A percentile compares a stretch with the other conserved stretches of the same genome.
Evolutionary conservation across 2,888 invertebrate species (phyloP).

Genomic region (Caenorhabditis sinica): DNA sequence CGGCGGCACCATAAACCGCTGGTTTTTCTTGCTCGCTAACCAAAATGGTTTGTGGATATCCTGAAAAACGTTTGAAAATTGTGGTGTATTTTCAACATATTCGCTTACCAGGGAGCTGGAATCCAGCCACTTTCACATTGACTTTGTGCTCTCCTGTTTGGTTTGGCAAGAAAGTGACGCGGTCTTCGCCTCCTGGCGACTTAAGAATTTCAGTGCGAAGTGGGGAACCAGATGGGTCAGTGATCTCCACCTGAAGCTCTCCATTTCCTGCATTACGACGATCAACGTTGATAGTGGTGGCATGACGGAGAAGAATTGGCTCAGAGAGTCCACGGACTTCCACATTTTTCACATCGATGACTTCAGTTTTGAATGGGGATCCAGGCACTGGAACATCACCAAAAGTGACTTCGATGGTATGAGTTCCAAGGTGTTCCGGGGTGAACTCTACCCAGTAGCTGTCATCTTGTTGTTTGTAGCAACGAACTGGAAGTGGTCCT

Average conservation of each 20-base stretch:
- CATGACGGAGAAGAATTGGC: slow-evolving; percentile 75
- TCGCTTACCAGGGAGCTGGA: slow-evolving; percentile 78
- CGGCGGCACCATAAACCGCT: slow-evolving; percentile 85
- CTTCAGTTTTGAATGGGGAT: slow-evolving; percentile 94
- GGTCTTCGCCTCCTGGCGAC: slow-evolving; percentile 77
- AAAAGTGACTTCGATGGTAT: slow-evolving; percentile 92
- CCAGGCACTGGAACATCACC: slow-evolving; percentile 90
- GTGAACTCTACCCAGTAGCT: slow-evolving; percentile 93
- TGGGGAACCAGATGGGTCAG: slow-evolving; percentile 79
- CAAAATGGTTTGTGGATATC: slow-evolving; percentile 74
- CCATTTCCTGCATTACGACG: slow-evolving; percentile 81
- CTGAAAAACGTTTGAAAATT: slow-evolving; percentile 50
- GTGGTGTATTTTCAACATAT: too few species aligned
- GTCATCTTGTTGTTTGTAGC: slow-evolving; percentile 97
- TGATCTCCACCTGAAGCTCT: slow-evolving; percentile 79
- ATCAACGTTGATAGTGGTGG: slow-evolving; percentile 78
- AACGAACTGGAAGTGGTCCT: slow-evolving; percentile 90
- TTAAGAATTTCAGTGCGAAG: slow-evolving; percentile 76
- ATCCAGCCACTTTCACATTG: slow-evolving; percentile 80
- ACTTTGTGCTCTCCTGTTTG: slow-evolving; percentile 81
- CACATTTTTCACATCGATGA: slow-evolving; percentile 86
- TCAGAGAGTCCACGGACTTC: slow-evolving; percentile 75
- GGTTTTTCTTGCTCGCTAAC: slow-evolving; percentile 81
- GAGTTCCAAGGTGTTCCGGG: slow-evolving; percentile 87
- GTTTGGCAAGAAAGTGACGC: slow-evolving; percentile 81